Evolutionary conservation across 2,113 vertebrate genomes (phyloP).

Genomic region (Cheilinus undulatus): DNA sequence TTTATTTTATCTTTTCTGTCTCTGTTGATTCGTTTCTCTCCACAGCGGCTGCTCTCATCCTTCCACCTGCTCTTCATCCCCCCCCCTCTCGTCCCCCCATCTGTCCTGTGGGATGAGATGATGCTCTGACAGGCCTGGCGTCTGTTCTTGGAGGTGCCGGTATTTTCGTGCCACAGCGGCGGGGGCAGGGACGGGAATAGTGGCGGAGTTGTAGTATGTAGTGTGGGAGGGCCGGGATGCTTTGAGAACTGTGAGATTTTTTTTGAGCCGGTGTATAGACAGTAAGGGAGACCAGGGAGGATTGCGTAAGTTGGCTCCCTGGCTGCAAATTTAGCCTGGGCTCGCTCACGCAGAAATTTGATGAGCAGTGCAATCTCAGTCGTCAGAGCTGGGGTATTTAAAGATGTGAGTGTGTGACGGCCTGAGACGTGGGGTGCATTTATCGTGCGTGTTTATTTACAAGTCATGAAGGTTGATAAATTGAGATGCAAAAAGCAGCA

Average conservation of each 20-base stretch:
- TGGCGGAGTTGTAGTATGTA: slow-evolving; percentile 79
- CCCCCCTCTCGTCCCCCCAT: slow-evolving; percentile 32
- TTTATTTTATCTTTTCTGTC: slow-evolving; percentile 26
- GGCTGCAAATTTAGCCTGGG: slow-evolving; percentile 81
- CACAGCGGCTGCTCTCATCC: slow-evolving; percentile 53
- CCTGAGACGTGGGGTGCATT: slow-evolving; percentile 51
- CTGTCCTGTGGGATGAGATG: slow-evolving; percentile 77
- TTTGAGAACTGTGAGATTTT: slow-evolving; percentile 68
- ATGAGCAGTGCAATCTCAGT: slow-evolving; percentile 79
- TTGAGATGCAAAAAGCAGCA: slow-evolving; percentile 41
- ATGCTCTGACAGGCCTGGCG: slow-evolving; percentile 78
- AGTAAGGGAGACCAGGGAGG: slow-evolving; percentile 65
- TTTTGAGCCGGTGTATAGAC: slow-evolving; percentile 73
- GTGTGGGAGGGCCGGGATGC: slow-evolving; percentile 73
- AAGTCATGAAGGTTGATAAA: slow-evolving; percentile 53
- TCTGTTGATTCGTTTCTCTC: slow-evolving; percentile 53
- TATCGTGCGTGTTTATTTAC: slow-evolving; percentile 67
- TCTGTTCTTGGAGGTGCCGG: slow-evolving; percentile 81
- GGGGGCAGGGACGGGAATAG: slow-evolving; percentile 83
- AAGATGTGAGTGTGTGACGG: slow-evolving; percentile 66
- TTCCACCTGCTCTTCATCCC: slow-evolving; percentile 67
- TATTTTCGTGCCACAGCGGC: slow-evolving; percentile 75
- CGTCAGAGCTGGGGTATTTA: slow-evolving; percentile 81
- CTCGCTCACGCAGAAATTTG: slow-evolving; percentile 79
- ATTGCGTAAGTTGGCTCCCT: slow-evolving; percentile 78